Base-by-base conservation (phyloP, 2,888 invertebrate species). In the Chorisops tibialis region DNA sequence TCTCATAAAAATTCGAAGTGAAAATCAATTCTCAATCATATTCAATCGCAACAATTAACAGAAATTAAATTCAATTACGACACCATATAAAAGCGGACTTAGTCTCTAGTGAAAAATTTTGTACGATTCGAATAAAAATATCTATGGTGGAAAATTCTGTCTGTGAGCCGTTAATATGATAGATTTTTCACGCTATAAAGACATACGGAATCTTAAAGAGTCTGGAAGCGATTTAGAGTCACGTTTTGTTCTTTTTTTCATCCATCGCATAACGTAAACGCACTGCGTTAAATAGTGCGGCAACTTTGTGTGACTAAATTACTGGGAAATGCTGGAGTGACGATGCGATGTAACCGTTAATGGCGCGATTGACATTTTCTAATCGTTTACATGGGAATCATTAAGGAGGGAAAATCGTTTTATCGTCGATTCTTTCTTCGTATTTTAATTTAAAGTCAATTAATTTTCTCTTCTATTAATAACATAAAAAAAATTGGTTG, bases 11-110 rank as follows among this genome's bases (percentile, higher is more conserved):
- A 45, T 45, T 19, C 19, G 4, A 45, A 45, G 9, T 18, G 45
- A 45, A 45, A 45, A 45, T 45, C 45, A 45, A 45, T 45, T 16
- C 45, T 45, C 18, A 45, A 45, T 45, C 45, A 3, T 19, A 19
- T 45, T 45, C 45, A 45, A 45, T 45, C 45, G 14, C 16, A 11
- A 45, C 18, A 45, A 45, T 45, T 18, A 19, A 14, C 45, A 2
- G 16, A 18, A 45, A 45, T 45, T 45, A 19, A 45, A 7, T 45
- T 45, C 45, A 45, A 45, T 45, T 45, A 45, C 6, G 18, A 22
- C 30, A 30, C 9, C 9, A 5, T 30, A 30, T 30, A 5, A 30
- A 30, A 30, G 30, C 9, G 30, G 30, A 7, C 9, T 24, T 30
- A 30, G 30, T 30, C 30, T 30, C 5, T 30, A 1, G 30, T 30